Base-by-base conservation (phyloP, 2,113 vertebrate species). In the Phylloscopus whistleri region DNA sequence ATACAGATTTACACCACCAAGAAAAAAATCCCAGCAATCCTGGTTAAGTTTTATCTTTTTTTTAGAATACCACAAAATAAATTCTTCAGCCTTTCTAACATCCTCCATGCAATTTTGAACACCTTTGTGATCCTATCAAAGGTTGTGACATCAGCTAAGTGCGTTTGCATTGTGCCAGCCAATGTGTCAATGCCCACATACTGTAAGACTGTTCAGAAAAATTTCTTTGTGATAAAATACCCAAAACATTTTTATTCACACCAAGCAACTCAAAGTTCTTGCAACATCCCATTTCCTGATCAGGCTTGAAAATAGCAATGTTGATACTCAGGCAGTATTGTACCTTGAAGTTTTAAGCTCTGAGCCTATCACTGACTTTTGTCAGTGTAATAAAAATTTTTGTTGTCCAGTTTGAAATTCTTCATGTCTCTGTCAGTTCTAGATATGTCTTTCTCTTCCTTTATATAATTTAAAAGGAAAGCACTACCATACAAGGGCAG, bases 121-220 rank as follows among this genome's bases (percentile, higher is more conserved):
- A 8, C 6, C 31, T 49, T 7, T 30, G 30, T 55, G 31, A 63
- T 39, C 10, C n/a, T 28, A n/a, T 39, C 35, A 60, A 55, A 30
- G 39, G 23, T 37, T 52, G 13, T 66, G 48, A 51, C 1, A 3
- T 28, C 59, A 53, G 17, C 20, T 53, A 76, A 41, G 27, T 0
- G 0, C 21, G 10, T 52, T 44, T 80, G 8, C 11, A 56, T 26
- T 51, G 17, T 2, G 2, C 7, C 58, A 91, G 33, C 2, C 3
- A 2, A 20, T 16, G 31, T 37, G 20, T 52, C 43, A 52, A 49
- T 53, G 19, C 7, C 15, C 28, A 69, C 16, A 83, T 24, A 69
- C 44, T 19, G 13, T 60, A 70, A 62, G 58, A 69, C 5, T 0
- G 0, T 7, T 56, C 26, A 73, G 14, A 78, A 66, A 44, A 49